Percentiles rank a stretch among this genome's conserved stretches.
phyloP scores from a whole-genome alignment of 1,140 invertebrate genomes.

The Microplitis demolitor region DNA sequence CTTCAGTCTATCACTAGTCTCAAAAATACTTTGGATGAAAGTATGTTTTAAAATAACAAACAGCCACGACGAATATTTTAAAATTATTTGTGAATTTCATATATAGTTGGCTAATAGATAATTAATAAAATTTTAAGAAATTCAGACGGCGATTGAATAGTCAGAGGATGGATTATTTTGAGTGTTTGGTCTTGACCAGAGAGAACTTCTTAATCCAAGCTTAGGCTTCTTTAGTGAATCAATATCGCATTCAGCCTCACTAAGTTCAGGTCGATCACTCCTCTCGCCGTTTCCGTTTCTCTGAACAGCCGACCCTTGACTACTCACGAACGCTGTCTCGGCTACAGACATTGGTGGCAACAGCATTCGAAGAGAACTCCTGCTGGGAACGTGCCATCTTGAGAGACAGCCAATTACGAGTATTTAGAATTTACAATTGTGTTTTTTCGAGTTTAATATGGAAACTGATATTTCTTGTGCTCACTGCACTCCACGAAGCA shows the following conservation, averaged over 20 bases:
- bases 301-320: conserved; percentile 41
- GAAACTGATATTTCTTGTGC: conserved; percentile 8
- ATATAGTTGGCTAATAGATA: neutral
- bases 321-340: conserved; percentile 65
- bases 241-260: conserved; percentile 75
- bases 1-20: conserved; percentile 12
- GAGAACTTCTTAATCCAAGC: conserved; percentile 70
- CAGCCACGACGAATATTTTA: neutral
- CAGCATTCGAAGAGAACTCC: conserved; percentile 65
- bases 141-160: conserved; percentile 72
- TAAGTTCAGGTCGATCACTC: conserved; percentile 65
- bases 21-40: neutral
- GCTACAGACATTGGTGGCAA: conserved; percentile 67
- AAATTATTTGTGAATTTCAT: neutral
- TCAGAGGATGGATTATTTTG: conserved; percentile 67
- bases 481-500: conserved; percentile 10
- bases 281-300: conserved; percentile 42
- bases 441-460: conserved; percentile 5
- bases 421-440: conserved; percentile 10
- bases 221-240: conserved; percentile 78
- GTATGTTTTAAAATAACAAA: neutral
- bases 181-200: conserved; percentile 72
- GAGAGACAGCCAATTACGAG: conserved; percentile 17
- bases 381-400: conserved; percentile 69
- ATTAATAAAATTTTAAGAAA: neutral